Conservation (phyloP, 1,140 invertebrate species). For the Bombus superbus region DNA sequence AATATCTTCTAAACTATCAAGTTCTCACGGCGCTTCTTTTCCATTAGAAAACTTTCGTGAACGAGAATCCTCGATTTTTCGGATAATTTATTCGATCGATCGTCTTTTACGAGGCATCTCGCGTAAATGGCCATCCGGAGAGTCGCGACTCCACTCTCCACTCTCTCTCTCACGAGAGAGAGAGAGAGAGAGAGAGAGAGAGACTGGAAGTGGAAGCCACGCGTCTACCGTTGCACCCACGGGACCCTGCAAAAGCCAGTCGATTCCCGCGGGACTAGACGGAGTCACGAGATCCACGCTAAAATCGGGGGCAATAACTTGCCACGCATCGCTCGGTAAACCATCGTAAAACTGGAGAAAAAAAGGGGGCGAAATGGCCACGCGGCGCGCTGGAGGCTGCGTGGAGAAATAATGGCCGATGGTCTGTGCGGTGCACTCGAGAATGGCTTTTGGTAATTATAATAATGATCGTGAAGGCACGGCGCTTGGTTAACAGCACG, state of each 20-base stretch:
- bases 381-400: not conserved
- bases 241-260: not conserved
- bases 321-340: constrained; percentile 69
- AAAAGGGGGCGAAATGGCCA: not conserved
- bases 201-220: constrained; percentile 14
- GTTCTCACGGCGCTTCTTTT: too few relatives aligned
- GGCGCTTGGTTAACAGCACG: constrained; percentile 60
- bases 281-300: constrained; percentile 74
- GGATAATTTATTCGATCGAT: constrained; percentile 13
- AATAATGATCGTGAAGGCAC: constrained; percentile 72
- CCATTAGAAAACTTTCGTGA: not conserved
- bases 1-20: too few relatives aligned
- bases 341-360: constrained; percentile 58
- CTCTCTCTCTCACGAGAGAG: too few relatives aligned
- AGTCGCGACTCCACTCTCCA: not conserved
- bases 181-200: too few relatives aligned
- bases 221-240: constrained; percentile 2
- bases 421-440: constrained; percentile 45
- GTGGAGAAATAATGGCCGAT: constrained; percentile 72
- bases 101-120: constrained; percentile 7
- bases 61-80: constrained; percentile 6
- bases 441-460: constrained; percentile 77
- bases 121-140: not conserved
- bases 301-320: constrained; percentile 75
- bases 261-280: constrained; percentile 53